Conservation (phyloP, 2,888 invertebrate species). For the Tipula vernalis region DNA sequence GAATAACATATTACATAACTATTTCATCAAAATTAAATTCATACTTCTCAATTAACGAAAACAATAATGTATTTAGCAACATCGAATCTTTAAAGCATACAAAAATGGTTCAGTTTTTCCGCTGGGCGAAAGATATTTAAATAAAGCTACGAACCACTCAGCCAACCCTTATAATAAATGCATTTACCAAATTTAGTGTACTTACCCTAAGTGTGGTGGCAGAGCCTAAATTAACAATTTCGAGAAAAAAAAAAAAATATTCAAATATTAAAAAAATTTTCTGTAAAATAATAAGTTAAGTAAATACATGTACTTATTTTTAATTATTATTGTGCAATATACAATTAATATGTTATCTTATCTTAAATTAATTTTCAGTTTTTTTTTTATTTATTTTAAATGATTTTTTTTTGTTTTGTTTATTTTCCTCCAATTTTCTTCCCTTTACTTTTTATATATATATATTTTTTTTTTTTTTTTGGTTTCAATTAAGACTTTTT, state of each 20-base stretch:
- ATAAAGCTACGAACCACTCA: no score
- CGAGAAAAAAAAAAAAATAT: not conserved
- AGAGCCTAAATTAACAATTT: not conserved
- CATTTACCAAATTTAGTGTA: no score
- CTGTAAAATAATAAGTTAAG: conserved; percentile 11
- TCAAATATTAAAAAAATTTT: not conserved
- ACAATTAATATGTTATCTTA: conserved; percentile 12
- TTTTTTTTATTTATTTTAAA: not conserved
- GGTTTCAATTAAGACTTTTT: conserved; percentile 1
- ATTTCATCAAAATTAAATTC: no score
- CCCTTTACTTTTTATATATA: not conserved
- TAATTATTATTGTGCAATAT: conserved; percentile 12
- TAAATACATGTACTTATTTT: conserved; percentile 12
- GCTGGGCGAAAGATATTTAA: no score
- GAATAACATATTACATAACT: no score
- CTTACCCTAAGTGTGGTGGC: no score
- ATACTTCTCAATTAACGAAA: no score
- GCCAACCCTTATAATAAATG: no score
- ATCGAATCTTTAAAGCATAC: no score
- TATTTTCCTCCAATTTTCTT: not conserved
- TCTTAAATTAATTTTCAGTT: conserved; percentile 9
- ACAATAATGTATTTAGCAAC: no score
- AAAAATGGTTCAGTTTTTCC: no score
- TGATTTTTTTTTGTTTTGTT: conserved; percentile 5
- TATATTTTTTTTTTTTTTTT: conserved; percentile 7